Conservation (phyloP, 2,113 vertebrate genomes). For the Aramus guarauna region DNA sequence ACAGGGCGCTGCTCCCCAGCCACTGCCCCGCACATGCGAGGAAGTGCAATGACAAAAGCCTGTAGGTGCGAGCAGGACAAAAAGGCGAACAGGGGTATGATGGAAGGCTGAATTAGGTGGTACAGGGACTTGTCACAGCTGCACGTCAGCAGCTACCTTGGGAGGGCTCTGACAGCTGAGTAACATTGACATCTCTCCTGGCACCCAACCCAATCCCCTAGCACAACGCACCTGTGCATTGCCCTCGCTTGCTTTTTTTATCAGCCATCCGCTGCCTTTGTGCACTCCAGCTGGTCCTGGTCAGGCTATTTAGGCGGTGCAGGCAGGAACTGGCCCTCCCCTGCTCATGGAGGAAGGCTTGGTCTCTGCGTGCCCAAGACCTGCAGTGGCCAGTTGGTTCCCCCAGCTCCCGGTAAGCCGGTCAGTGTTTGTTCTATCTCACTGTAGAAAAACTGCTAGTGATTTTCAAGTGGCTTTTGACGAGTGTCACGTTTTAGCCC, state of each 20-base stretch:
- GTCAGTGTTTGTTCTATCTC: not conserved
- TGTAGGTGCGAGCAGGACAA: not conserved
- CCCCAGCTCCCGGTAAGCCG: rapidly evolving
- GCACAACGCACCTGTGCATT: not conserved
- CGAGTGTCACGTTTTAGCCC: not conserved
- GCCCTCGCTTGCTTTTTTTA: not conserved
- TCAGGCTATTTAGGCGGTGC: not conserved
- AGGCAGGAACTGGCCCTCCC: rapidly evolving
- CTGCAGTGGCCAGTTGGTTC: rapidly evolving
- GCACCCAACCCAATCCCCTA: not conserved
- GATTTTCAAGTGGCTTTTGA: not conserved
- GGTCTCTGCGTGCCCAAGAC: rapidly evolving
- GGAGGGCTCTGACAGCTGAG: not conserved
- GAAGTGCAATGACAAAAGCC: not conserved
- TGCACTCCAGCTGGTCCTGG: not conserved
- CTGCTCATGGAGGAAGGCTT: rapidly evolving
- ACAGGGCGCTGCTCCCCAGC: not conserved
- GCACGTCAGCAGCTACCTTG: not conserved
- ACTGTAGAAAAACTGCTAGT: not conserved
- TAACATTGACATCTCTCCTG: not conserved
- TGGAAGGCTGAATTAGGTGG: not conserved
- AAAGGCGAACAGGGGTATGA: not conserved
- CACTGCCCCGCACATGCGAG: not conserved
- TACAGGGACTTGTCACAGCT: not conserved
- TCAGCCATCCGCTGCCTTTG: not conserved